A percentile compares a stretch with the other conserved stretches of the same genome.
Evolutionary conservation across 2,113 vertebrate genomes (phyloP).

Genomic region (Thunnus maccoyii): DNA sequence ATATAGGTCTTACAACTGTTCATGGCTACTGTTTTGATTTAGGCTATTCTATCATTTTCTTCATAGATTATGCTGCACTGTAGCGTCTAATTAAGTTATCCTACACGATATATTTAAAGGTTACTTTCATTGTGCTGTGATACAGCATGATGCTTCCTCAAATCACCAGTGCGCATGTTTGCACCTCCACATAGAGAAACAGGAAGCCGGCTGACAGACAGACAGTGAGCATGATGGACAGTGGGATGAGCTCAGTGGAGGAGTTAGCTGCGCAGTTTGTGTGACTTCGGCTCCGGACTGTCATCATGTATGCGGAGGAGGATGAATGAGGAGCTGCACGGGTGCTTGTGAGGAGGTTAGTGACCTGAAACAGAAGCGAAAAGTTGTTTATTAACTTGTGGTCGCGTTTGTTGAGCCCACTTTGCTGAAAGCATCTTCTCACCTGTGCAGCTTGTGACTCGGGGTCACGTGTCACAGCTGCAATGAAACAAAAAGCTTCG

Average conservation of each 20-base stretch:
- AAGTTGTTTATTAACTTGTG: not conserved
- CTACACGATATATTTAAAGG: too few species aligned
- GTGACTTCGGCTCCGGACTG: not conserved
- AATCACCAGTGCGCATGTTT: conserved; percentile 38
- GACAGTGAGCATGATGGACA: not conserved
- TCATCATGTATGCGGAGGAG: not conserved
- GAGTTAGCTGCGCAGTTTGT: too few species aligned
- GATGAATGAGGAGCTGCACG: conserved; percentile 1
- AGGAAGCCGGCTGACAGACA: conserved; percentile 31
- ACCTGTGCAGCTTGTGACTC: conserved; percentile 35
- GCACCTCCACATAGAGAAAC: conserved; percentile 19
- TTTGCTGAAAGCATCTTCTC: conserved; percentile 1
- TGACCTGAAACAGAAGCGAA: not conserved
- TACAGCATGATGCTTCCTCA: not conserved
- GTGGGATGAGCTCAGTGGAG: not conserved
- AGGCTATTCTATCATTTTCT: too few species aligned
- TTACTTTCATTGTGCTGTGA: not conserved
- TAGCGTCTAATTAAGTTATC: too few species aligned
- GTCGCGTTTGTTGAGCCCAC: too few species aligned
- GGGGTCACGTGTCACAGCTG: conserved; percentile 18
- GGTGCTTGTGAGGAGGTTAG: conserved; percentile 41
- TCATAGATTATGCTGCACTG: too few species aligned
- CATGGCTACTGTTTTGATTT: too few species aligned
- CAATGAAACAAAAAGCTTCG: not conserved
- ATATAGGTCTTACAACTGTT: too few species aligned